Base-by-base conservation (phyloP, 2,113 vertebrate species). In the Mionectes macconnelli region DNA sequence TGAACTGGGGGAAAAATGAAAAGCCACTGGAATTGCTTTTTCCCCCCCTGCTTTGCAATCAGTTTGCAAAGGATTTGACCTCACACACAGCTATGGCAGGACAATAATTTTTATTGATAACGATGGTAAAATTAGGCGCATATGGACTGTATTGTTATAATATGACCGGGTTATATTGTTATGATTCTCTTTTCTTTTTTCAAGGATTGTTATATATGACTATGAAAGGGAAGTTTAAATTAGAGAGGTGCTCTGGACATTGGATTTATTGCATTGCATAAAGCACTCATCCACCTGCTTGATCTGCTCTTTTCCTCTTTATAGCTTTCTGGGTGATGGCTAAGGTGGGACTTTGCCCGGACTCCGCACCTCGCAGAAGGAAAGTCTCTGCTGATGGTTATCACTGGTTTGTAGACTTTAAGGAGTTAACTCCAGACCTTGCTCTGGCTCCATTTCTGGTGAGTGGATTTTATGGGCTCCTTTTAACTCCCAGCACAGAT, bases 341-440 rank as follows among this genome's bases (percentile, higher is more conserved):
- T 53, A 25, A 56, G 42, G 17, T 5, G 52, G 74, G 93, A 96
- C 86, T 96, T 96, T 95, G 91, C 91, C 89, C 94, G 31, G 93
- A 62, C 80, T 74, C 67, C 35, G 62, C 70, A 67, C 84, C 67
- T 85, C 72, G 8, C 35, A 44, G 80, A 47, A 31, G 52, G 72
- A 35, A 66, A 91, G 85, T 87, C 24, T 1, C 60, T 92, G 13
- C 74, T 74, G 86, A 94, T 70, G 79, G 28, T 75, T 90, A 85
- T 94, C 70, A 8, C 89, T n/a, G 27, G 4, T 83, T 23, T 67
- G 70, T 27, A 92, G 95, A 40, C 79, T 85, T 83, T 57, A 92
- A 96, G 87, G 95, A 72, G 95, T 96, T 96, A 96, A 95, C 66
- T 92, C 86, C 94, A 67, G 95, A 79, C 94, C 86, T 88, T 78